These are phyloP conservation scores for Rhinopomastus cyanomelas DNA, from an alignment of 2,113 vertebrate species.

Conservation along the genomic window DNA sequence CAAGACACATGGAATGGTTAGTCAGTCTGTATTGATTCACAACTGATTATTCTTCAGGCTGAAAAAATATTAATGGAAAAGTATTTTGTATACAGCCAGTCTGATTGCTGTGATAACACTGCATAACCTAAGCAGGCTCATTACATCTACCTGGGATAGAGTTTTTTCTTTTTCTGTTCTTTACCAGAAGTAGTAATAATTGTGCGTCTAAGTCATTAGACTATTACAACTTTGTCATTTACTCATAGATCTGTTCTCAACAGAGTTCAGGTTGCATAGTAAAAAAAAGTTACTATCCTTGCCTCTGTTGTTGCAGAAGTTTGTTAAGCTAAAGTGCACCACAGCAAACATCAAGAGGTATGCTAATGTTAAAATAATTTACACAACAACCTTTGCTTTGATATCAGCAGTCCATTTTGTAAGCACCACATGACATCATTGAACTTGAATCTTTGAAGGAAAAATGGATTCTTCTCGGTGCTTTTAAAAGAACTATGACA, in stretches of 20 bases:
- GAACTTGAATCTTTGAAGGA: neutral
- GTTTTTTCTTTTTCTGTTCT: neutral
- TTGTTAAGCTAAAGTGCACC: neutral
- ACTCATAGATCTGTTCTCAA: neutral
- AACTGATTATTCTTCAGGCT: conserved; percentile 8
- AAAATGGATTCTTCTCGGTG: neutral
- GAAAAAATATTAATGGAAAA: conserved; percentile 15
- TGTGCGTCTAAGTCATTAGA: neutral
- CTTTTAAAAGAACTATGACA: neutral
- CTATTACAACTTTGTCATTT: neutral
- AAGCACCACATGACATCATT: neutral
- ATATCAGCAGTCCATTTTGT: neutral
- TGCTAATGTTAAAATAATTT: neutral
- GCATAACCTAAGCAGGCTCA: conserved; percentile 2
- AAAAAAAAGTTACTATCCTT: neutral
- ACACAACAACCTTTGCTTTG: neutral
- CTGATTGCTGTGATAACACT: conserved; percentile 23
- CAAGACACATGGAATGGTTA: neutral
- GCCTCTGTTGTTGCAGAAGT: neutral
- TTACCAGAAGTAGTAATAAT: neutral
- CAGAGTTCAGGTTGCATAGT: neutral
- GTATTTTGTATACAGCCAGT: neutral
- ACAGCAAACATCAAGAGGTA: neutral
- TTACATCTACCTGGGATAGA: neutral
- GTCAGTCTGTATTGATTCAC: neutral